Percentiles rank a stretch among this genome's conserved stretches.
Evolutionary conservation across 2,888 invertebrate genomes (phyloP).

Genomic region (Amphipoea oculea): DNA sequence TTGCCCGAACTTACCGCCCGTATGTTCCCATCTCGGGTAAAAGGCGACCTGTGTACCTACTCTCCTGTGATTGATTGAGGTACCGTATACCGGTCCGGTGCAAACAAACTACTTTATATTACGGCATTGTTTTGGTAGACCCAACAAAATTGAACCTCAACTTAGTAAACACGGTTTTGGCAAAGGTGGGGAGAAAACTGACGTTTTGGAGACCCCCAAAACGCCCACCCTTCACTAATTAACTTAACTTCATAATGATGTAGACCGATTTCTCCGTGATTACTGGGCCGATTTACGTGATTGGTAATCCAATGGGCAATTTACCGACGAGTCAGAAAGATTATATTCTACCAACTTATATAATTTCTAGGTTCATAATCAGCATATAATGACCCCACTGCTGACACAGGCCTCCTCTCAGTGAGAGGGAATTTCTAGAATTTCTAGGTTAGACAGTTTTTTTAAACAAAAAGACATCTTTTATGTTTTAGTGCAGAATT

Average conservation of each 20-base stretch:
- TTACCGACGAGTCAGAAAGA: background rate
- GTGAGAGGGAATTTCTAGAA: too few species aligned
- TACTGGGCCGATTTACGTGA: background rate
- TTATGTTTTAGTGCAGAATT: background rate
- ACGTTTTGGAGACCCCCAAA: background rate
- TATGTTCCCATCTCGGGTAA: slow-evolving; percentile 52
- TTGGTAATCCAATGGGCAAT: background rate
- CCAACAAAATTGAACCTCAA: slow-evolving; percentile 31
- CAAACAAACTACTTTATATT: slow-evolving; percentile 52
- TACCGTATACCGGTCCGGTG: slow-evolving; percentile 10
- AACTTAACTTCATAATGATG: too few species aligned
- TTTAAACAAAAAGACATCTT: too few species aligned
- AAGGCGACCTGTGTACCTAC: slow-evolving; percentile 64
- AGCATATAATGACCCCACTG: too few species aligned
- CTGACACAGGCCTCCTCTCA: too few species aligned
- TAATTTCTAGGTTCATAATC: background rate
- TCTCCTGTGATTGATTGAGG: slow-evolving; percentile 69
- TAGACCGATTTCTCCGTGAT: background rate
- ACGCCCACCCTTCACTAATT: too few species aligned
- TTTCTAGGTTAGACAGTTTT: background rate
- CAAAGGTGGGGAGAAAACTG: background rate
- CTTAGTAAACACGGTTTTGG: slow-evolving; percentile 29
- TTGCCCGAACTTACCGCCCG: background rate
- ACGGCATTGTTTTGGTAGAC: slow-evolving; percentile 33
- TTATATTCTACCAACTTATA: background rate